Evolutionary conservation across 2,888 invertebrate species (phyloP).

Genomic region (Sceliomorpha sp.): DNA sequence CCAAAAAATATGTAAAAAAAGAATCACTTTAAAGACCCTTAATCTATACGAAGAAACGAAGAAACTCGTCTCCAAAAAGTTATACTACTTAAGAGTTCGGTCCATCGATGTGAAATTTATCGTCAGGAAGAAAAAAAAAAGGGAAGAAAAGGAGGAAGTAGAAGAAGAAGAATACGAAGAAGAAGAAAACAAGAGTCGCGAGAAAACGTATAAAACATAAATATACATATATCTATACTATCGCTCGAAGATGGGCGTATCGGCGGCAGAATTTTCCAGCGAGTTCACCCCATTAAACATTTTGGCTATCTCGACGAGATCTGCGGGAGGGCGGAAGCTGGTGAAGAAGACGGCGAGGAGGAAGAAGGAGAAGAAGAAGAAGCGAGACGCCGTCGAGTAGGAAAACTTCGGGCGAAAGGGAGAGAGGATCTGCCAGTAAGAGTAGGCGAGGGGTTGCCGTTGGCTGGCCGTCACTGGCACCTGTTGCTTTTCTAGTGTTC

Average conservation of each 20-base stretch:
- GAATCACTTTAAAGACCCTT: too few species aligned
- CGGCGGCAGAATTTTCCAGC: slow-evolving; percentile 73
- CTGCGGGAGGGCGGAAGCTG: slow-evolving; percentile 62
- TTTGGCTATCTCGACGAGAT: slow-evolving; percentile 74
- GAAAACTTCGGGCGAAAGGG: slow-evolving; percentile 49
- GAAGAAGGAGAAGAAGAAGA: too few species aligned
- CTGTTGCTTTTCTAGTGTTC: slow-evolving; percentile 77
- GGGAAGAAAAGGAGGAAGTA: not conserved
- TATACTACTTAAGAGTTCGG: slow-evolving; percentile 1
- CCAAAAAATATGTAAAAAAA: too few species aligned
- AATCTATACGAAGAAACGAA: too few species aligned
- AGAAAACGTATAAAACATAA: slow-evolving; percentile 38
- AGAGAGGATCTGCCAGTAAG: slow-evolving; percentile 36
- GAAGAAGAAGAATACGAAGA: slow-evolving; percentile 12
- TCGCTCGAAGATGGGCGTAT: slow-evolving; percentile 58
- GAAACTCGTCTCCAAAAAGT: not conserved
- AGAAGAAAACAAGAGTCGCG: slow-evolving; percentile 9
- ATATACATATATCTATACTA: slow-evolving; percentile 65
- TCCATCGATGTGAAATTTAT: slow-evolving; percentile 74
- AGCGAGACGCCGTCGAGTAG: slow-evolving; percentile 54
- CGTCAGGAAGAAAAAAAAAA: slow-evolving; percentile 62
- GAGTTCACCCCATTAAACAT: slow-evolving; percentile 80
- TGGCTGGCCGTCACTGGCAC: slow-evolving; percentile 74
- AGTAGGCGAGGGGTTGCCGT: slow-evolving; percentile 58
- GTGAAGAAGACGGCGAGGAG: too few species aligned